A percentile compares a stretch with the other conserved stretches of the same genome.
Evolutionary conservation across 2,797 vertebrate species (phyloP).

Genomic region (Linurgus olivaceus): DNA sequence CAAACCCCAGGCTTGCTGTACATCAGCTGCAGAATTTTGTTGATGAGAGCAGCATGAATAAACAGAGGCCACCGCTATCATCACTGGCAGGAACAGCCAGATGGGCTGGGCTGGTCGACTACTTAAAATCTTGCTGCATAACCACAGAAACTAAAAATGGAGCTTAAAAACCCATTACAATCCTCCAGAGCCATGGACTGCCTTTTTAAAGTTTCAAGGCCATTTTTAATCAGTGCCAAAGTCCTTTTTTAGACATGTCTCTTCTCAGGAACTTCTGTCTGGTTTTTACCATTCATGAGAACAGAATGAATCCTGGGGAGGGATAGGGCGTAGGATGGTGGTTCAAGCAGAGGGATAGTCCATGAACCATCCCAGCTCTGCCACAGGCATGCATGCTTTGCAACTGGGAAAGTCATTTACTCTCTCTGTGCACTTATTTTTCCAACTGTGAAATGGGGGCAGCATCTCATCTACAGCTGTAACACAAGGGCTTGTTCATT

Average conservation of each 20-base stretch:
- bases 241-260: neutral
- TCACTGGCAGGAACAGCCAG: neutral
- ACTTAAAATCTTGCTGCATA: neutral
- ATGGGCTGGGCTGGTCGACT: neutral
- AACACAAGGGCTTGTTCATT: neutral
- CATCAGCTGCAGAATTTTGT: slow-evolving; percentile 9
- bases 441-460: neutral
- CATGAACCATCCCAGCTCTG: neutral
- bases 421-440: neutral
- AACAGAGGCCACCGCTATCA: neutral
- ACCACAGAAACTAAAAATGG: slow-evolving; percentile 24
- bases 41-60: neutral
- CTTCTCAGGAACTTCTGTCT: neutral
- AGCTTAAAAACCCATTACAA: neutral
- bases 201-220: neutral
- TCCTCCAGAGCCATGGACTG: neutral
- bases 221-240: neutral
- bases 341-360: neutral
- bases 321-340: neutral
- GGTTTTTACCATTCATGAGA: neutral
- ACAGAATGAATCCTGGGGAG: neutral
- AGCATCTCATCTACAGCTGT: neutral
- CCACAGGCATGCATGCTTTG: neutral
- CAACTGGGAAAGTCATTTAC: neutral
- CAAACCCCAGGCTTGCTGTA: slow-evolving; percentile 14